A percentile compares a stretch with the other conserved stretches of the same genome.
Evolutionary conservation across 1,140 invertebrate species (phyloP).

Genomic region (Heliconius melpomene): DNA sequence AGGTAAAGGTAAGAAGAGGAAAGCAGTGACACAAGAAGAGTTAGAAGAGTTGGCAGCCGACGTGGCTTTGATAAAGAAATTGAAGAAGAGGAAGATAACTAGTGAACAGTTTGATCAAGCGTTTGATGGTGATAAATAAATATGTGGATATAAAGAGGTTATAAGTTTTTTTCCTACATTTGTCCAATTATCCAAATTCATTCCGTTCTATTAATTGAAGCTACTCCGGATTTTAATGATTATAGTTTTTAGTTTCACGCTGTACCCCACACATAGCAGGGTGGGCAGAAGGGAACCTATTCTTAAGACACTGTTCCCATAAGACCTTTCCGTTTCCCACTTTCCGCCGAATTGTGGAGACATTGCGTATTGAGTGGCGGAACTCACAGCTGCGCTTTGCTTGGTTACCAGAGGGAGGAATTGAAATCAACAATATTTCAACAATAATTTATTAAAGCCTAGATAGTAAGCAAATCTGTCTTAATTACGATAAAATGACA

Average conservation of each 20-base stretch:
- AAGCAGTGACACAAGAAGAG: conserved; percentile 87
- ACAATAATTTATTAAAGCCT: too few relatives aligned
- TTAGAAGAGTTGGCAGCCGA: conserved; percentile 92
- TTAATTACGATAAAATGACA: too few relatives aligned
- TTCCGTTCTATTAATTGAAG: too few relatives aligned
- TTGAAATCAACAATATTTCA: background rate
- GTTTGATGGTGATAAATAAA: conserved; percentile 76
- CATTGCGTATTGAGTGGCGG: background rate
- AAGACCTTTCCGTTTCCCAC: background rate
- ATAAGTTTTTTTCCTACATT: background rate
- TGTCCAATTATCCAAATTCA: background rate
- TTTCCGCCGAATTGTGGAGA: background rate
- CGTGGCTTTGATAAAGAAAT: conserved; percentile 91
- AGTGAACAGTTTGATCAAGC: conserved; percentile 83
- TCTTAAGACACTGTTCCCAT: background rate
- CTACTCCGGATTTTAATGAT: too few relatives aligned
- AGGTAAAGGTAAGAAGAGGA: conserved; percentile 76
- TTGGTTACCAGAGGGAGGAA: background rate
- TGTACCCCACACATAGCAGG: background rate
- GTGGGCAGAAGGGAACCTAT: background rate
- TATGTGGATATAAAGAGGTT: background rate
- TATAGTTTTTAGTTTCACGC: background rate
- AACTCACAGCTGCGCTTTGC: background rate
- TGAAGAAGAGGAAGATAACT: conserved; percentile 91
- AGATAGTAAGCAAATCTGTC: too few relatives aligned